Conservation (phyloP, 2,113 vertebrate genomes). For the Ondatra zibethicus region DNA sequence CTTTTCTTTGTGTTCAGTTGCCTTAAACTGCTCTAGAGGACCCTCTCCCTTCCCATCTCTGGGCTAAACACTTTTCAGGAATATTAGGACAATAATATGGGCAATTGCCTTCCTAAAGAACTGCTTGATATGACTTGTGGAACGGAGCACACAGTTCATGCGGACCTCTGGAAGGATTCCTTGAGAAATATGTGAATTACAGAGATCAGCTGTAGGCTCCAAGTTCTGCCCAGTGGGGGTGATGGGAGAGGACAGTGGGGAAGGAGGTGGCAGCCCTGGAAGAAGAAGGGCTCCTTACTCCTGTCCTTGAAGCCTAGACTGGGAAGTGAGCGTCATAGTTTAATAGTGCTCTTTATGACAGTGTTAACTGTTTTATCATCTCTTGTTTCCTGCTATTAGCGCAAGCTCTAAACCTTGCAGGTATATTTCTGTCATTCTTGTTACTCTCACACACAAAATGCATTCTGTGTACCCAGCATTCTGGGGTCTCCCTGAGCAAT, state of each 20-base stretch:
- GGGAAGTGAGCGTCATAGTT: not conserved
- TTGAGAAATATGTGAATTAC: not conserved
- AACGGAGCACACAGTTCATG: not conserved
- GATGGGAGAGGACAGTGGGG: not conserved
- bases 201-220: accelerated
- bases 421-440: not conserved
- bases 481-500: not conserved
- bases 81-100: not conserved
- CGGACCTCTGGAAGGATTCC: not conserved
- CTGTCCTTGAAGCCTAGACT: not conserved
- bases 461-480: not conserved
- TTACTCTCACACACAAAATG: not conserved
- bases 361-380: not conserved
- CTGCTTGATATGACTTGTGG: not conserved
- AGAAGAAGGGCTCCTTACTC: not conserved
- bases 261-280: not conserved
- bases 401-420: not conserved
- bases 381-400: not conserved
- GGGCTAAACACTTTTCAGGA: not conserved
- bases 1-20: not conserved
- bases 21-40: no score
- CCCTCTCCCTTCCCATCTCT: no score
- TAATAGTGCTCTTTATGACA: not conserved
- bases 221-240: not conserved
- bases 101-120: not conserved